A percentile compares a stretch with the other conserved stretches of the same genome.
Evolutionary conservation across 2,797 vertebrate species (phyloP).

Genomic region (Hemibagrus guttatus): DNA sequence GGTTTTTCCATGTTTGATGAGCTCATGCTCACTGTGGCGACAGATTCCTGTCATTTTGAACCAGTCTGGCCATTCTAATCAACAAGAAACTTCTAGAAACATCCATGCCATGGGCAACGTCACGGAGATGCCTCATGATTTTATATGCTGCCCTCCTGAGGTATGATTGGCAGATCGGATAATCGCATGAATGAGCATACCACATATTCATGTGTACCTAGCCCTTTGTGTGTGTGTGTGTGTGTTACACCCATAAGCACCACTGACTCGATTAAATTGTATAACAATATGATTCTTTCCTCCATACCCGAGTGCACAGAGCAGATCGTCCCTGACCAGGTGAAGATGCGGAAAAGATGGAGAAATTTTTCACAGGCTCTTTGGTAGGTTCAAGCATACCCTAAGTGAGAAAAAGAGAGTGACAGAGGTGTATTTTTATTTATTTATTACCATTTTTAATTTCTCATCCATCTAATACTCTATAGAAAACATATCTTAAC

Average conservation of each 20-base stretch:
- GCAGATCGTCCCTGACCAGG: slow-evolving; percentile 75
- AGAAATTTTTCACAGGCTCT: slow-evolving; percentile 83
- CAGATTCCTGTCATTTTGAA: neutral
- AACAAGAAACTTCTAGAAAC: neutral
- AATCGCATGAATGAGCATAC: neutral
- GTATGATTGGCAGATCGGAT: neutral
- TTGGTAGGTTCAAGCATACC: slow-evolving; percentile 93
- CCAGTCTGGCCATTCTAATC: neutral
- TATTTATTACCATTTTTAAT: neutral
- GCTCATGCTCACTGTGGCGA: neutral
- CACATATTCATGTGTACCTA: neutral
- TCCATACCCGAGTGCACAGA: slow-evolving; percentile 83
- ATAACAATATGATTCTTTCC: neutral
- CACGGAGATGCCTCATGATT: neutral
- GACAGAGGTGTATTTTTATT: too few relatives aligned
- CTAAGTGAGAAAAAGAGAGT: slow-evolving; percentile 66
- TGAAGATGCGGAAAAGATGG: slow-evolving; percentile 78
- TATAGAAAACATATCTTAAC: neutral
- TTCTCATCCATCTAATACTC: neutral
- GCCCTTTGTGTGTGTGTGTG: neutral
- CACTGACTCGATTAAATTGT: neutral
- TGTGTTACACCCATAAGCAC: neutral
- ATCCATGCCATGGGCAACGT: neutral
- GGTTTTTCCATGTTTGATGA: neutral
- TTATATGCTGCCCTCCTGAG: neutral